Evolutionary conservation across 35 echinoderm and acorn worm species (phyloP).

Genomic region (Ophioderma brevispina): DNA sequence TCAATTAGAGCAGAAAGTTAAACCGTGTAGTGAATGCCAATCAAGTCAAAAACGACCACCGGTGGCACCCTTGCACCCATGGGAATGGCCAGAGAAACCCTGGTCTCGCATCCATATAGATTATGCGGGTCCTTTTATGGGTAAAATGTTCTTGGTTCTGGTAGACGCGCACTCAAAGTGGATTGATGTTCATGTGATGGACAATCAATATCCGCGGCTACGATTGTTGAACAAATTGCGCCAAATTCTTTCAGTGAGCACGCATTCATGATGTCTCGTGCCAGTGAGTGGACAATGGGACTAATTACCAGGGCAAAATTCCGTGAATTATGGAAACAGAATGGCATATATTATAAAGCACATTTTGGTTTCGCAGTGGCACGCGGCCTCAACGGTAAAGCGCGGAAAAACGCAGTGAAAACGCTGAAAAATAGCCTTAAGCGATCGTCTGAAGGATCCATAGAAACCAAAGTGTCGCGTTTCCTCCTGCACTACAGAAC

Average conservation of each 20-base stretch:
- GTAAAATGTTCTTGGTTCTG: conserved; percentile 62
- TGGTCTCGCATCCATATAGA: conserved; percentile 68
- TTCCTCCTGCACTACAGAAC: conserved; percentile 27
- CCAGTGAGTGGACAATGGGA: conserved; percentile 75
- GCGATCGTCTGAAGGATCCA: not conserved
- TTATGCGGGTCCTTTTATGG: conserved; percentile 70
- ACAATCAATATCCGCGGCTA: conserved; percentile 29
- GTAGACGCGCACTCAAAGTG: conserved; percentile 78
- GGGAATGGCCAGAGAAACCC: conserved; percentile 48
- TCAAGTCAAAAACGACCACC: conserved; percentile 21
- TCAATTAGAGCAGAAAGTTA: conserved; percentile 3
- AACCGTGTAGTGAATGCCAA: conserved; percentile 48
- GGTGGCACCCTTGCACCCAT: conserved; percentile 49
- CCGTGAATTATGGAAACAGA: not conserved
- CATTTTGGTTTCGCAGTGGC: conserved; percentile 15
- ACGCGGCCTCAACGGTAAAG: conserved; percentile 54
- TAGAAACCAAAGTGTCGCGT: not conserved
- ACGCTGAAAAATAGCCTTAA: not conserved
- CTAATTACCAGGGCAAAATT: conserved; percentile 58
- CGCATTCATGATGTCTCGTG: conserved; percentile 50
- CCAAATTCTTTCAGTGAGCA: conserved; percentile 63
- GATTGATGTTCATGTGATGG: conserved; percentile 57
- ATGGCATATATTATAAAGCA: conserved; percentile 56
- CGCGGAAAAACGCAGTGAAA: not conserved
- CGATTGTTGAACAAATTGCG: conserved; percentile 33